Conservation (phyloP, 2,113 vertebrate genomes). For the Pseudolaguvia tuberculata region DNA sequence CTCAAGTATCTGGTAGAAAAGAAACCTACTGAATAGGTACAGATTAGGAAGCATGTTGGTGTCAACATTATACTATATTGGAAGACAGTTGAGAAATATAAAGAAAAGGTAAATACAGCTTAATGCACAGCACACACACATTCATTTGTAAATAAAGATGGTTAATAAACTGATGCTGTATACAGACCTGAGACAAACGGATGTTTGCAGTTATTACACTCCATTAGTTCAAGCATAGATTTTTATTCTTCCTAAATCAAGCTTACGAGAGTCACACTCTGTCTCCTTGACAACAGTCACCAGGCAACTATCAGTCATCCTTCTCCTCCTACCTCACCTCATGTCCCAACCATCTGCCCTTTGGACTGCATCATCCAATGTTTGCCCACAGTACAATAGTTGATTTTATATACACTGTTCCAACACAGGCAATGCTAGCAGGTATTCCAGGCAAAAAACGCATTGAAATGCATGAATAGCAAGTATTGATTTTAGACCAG, state of each 20-base stretch:
- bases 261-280: conserved; percentile 62
- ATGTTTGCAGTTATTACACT: conserved; percentile 27
- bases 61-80: too few species aligned
- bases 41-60: too few species aligned
- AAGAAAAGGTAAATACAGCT: too few species aligned
- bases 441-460: neutral
- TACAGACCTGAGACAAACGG: neutral
- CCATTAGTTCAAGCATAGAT: conserved; percentile 48
- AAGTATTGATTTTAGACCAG: neutral
- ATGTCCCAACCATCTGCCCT: conserved; percentile 52
- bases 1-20: too few species aligned
- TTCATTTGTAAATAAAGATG: too few species aligned
- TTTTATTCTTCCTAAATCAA: conserved; percentile 59
- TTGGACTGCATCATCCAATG: conserved; percentile 39
- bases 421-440: neutral
- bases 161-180: too few species aligned
- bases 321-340: conserved; percentile 53
- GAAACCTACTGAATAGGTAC: too few species aligned
- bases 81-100: too few species aligned
- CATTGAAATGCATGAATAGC: neutral
- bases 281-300: conserved; percentile 75
- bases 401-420: conserved; percentile 18
- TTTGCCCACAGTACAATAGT: conserved; percentile 39
- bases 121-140: too few species aligned
- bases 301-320: conserved; percentile 71